Conservation (phyloP, 2,797 vertebrate genomes). For the Chelmon rostratus region DNA sequence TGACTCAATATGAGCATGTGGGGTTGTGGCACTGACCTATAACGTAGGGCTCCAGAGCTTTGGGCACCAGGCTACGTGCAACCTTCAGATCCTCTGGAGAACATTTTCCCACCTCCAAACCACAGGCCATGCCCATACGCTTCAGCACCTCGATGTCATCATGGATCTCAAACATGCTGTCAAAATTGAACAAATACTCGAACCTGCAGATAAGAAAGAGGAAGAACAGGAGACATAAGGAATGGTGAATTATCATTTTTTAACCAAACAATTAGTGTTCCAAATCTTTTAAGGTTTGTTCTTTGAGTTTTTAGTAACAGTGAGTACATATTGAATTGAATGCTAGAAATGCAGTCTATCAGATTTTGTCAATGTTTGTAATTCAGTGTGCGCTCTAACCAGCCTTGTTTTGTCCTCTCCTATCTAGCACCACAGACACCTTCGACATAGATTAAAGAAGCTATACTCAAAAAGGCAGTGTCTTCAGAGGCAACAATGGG, state of each 20-base stretch:
- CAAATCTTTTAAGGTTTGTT: neutral
- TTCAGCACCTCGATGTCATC: conserved; percentile 99
- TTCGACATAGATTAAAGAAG: too few species aligned
- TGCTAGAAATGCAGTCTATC: too few species aligned
- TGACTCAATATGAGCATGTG: neutral
- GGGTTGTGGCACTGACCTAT: conserved; percentile 87
- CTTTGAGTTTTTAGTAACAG: neutral
- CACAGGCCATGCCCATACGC: conserved; percentile 99
- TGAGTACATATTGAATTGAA: neutral
- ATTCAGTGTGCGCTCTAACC: neutral
- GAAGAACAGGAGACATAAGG: neutral
- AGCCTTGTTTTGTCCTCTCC: neutral
- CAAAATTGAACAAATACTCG: conserved; percentile 99
- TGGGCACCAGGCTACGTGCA: conserved; percentile 95
- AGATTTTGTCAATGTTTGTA: too few species aligned
- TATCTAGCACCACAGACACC: too few species aligned
- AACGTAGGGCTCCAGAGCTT: conserved; percentile 98
- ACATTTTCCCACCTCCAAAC: conserved; percentile 96
- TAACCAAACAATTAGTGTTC: neutral
- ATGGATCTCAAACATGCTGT: conserved; percentile 99
- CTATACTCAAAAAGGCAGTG: too few species aligned
- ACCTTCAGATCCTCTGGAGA: conserved; percentile 95
- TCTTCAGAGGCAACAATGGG: neutral
- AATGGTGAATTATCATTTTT: neutral
- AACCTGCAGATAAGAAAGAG: conserved; percentile 85